phyloP scores from a whole-genome alignment of 2,797 vertebrate genomes.

The Hippoglossus hippoglossus region DNA sequence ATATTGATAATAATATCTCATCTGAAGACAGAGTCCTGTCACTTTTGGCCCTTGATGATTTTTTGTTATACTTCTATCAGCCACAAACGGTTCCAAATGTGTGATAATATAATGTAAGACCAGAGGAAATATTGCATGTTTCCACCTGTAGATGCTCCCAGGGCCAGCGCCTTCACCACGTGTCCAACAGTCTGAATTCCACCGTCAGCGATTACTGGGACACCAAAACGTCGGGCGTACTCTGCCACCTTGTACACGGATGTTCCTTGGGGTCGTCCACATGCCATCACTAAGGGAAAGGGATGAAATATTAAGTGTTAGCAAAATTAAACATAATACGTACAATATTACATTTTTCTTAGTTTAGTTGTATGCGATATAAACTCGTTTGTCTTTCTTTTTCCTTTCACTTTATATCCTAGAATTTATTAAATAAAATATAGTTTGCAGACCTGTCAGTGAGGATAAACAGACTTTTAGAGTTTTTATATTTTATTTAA shows the following conservation, averaged over 20 bases:
- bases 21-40: too few species aligned
- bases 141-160: slow-evolving; percentile 94
- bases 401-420: background rate
- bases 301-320: background rate
- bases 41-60: too few species aligned
- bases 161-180: slow-evolving; percentile 92
- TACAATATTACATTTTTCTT: background rate
- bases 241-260: slow-evolving; percentile 96
- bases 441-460: background rate
- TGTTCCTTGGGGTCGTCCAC: slow-evolving; percentile 93
- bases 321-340: background rate
- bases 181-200: slow-evolving; percentile 95
- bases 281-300: slow-evolving; percentile 89
- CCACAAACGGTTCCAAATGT: too few species aligned
- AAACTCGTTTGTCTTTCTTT: background rate
- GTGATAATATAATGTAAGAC: background rate
- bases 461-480: too few species aligned
- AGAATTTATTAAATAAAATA: background rate
- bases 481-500: too few species aligned
- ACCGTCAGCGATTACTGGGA: slow-evolving; percentile 93
- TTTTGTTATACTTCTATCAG: too few species aligned
- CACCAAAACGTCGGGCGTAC: slow-evolving; percentile 93
- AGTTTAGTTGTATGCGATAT: background rate
- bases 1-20: too few species aligned
- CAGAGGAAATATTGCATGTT: background rate